These are phyloP conservation scores for Siniperca scherzeri DNA, from an alignment of 2,797 vertebrate species.

Conservation along the genomic window DNA sequence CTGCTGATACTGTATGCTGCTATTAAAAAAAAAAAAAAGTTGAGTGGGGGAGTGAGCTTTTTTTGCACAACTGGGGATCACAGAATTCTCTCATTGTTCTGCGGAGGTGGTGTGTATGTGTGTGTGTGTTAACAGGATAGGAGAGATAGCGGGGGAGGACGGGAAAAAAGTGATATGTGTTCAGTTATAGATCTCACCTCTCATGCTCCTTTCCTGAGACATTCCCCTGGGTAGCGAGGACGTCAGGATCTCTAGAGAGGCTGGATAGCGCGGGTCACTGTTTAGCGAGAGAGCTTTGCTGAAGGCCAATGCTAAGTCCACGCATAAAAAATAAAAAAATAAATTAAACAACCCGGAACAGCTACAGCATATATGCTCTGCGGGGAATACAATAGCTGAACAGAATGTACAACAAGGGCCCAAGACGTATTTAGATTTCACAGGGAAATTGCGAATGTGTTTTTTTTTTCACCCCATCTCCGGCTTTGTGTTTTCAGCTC, in stretches of 20 bases:
- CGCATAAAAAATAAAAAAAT: slow-evolving; percentile 6
- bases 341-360: slow-evolving; percentile 35
- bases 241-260: slow-evolving; percentile 44
- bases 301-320: slow-evolving; percentile 11
- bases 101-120: slow-evolving; percentile 41
- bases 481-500: slow-evolving; percentile 17
- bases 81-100: slow-evolving; percentile 76
- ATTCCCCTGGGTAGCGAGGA: slow-evolving; percentile 47
- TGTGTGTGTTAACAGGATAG: slow-evolving; percentile 28
- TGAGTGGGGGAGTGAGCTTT: slow-evolving; percentile 55
- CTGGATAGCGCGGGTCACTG: slow-evolving; percentile 43
- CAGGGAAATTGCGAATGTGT: slow-evolving; percentile 38
- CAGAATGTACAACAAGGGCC: slow-evolving; percentile 61
- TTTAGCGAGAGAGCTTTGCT: slow-evolving; percentile 45
- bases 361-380: slow-evolving; percentile 21
- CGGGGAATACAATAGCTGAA: slow-evolving; percentile 52
- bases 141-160: slow-evolving; percentile 29
- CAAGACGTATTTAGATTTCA: slow-evolving; percentile 54
- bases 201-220: slow-evolving; percentile 51
- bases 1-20: slow-evolving; percentile 82
- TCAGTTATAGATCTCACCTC: slow-evolving; percentile 62
- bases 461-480: slow-evolving; percentile 12
- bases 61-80: slow-evolving; percentile 67
- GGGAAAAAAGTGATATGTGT: slow-evolving; percentile 61
- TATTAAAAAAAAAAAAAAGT: slow-evolving; percentile 74